Conservation (phyloP, 2,797 vertebrate genomes). For the Podargus strigoides region DNA sequence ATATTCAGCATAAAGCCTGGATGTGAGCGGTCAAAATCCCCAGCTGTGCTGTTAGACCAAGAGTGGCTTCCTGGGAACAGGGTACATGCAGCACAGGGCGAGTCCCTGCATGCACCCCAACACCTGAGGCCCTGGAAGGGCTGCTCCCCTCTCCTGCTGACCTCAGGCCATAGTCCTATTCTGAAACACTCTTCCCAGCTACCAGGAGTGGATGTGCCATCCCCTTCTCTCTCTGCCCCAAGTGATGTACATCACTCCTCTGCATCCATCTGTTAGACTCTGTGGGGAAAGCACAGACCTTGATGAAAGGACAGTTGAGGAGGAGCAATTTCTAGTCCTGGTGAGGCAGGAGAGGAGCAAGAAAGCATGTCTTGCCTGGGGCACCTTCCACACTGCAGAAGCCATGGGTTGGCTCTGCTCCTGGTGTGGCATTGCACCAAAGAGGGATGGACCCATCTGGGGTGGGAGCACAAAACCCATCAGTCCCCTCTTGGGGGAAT, state of each 20-base stretch:
- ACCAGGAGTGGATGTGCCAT: not conserved
- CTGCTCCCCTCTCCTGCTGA: not conserved
- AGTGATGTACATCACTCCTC: not conserved
- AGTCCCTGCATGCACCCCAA: not conserved
- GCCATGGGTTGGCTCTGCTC: not conserved
- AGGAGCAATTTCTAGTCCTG: not conserved
- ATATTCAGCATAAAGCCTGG: not conserved
- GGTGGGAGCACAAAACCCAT: not conserved
- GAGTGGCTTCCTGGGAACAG: not conserved
- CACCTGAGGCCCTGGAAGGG: not conserved
- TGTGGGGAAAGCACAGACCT: accelerated
- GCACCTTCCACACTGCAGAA: not conserved
- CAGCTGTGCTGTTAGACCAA: not conserved
- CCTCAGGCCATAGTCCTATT: accelerated
- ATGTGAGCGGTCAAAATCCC: not conserved
- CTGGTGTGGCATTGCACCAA: accelerated
- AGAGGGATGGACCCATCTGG: not conserved
- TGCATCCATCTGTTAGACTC: not conserved
- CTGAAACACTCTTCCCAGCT: not conserved
- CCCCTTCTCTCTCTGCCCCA: not conserved
- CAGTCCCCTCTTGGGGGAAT: accelerated
- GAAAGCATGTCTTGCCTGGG: not conserved
- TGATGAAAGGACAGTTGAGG: not conserved
- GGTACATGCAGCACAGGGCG: not conserved
- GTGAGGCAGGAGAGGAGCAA: not conserved